Percentiles rank a stretch among this genome's conserved stretches.
Conservation (phyloP, 1,140 invertebrate genomes). For the Sarcophaga bullata region DNA sequence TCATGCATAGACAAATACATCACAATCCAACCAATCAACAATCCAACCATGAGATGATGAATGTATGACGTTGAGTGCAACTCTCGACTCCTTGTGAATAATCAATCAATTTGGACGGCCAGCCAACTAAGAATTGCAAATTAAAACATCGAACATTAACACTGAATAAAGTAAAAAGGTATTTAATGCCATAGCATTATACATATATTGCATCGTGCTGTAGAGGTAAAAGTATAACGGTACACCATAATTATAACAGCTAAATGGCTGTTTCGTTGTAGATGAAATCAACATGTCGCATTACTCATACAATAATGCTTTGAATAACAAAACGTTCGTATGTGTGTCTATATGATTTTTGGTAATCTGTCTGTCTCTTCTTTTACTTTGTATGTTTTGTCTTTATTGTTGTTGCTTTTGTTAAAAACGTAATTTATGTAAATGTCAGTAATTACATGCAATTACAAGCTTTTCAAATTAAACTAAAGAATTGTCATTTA, state of each 20-base stretch:
- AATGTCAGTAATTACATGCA: conserved; percentile 10
- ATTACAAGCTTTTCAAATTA: conserved; percentile 4
- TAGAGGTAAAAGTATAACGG: not conserved
- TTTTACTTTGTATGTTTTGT: too few species aligned
- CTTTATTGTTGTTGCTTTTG: not conserved
- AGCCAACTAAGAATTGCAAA: conserved; percentile 14
- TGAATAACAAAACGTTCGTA: not conserved
- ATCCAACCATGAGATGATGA: not conserved
- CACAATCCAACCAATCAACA: not conserved
- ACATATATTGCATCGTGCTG: not conserved
- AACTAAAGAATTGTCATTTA: not conserved
- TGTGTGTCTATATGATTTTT: not conserved
- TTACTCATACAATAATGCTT: not conserved
- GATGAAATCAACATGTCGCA: too few species aligned
- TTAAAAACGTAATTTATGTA: conserved; percentile 16
- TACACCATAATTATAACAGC: not conserved
- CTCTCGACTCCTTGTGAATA: not conserved
- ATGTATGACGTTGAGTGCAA: too few species aligned
- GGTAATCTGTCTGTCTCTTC: too few species aligned
- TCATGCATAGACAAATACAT: not conserved
- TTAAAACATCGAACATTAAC: not conserved
- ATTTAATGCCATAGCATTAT: not conserved
- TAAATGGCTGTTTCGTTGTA: not conserved
- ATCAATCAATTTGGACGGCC: conserved; percentile 13
- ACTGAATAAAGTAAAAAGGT: not conserved